phyloP scores from a whole-genome alignment of 2,113 vertebrate genomes.

The Myrmecophaga tridactyla region DNA sequence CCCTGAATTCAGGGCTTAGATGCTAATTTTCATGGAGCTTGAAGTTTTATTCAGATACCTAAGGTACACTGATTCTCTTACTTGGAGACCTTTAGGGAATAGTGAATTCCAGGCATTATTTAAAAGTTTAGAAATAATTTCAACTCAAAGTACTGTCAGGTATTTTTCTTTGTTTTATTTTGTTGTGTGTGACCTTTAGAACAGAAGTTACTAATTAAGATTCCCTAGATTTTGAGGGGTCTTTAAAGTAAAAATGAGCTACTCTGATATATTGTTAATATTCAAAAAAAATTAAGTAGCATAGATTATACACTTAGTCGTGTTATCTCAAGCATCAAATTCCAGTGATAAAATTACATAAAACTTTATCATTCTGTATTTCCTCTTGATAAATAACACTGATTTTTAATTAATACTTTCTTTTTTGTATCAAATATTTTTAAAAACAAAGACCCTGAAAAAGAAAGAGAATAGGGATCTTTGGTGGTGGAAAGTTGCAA shows the following conservation, averaged over 20 bases:
- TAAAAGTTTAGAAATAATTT: not conserved
- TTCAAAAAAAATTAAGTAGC: not conserved
- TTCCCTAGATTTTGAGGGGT: not conserved
- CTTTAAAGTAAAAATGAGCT: not conserved
- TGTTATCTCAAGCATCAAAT: slow-evolving; percentile 5
- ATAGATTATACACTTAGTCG: not conserved
- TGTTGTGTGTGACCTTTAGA: not conserved
- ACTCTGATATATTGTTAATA: not conserved
- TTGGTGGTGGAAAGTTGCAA: not conserved
- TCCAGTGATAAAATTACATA: slow-evolving; percentile 4
- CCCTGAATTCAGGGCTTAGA: slow-evolving; percentile 69
- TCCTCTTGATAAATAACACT: slow-evolving; percentile 4
- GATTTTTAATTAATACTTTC: not conserved
- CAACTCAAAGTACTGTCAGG: not conserved
- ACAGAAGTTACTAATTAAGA: not conserved
- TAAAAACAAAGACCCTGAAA: not conserved
- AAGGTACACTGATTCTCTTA: slow-evolving; percentile 34
- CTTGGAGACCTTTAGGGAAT: slow-evolving; percentile 32
- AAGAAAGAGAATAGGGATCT: not conserved
- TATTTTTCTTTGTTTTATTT: slow-evolving; percentile 48
- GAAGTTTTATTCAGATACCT: slow-evolving; percentile 70
- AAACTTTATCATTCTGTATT: not conserved
- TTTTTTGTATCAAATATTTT: slow-evolving; percentile 6
- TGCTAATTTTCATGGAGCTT: slow-evolving; percentile 70
- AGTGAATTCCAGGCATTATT: slow-evolving; percentile 1